Evolutionary conservation across 2,113 vertebrate genomes (phyloP), one percentile per base, ranked within the genome.

Genomic region (Rallus limicola): DNA sequence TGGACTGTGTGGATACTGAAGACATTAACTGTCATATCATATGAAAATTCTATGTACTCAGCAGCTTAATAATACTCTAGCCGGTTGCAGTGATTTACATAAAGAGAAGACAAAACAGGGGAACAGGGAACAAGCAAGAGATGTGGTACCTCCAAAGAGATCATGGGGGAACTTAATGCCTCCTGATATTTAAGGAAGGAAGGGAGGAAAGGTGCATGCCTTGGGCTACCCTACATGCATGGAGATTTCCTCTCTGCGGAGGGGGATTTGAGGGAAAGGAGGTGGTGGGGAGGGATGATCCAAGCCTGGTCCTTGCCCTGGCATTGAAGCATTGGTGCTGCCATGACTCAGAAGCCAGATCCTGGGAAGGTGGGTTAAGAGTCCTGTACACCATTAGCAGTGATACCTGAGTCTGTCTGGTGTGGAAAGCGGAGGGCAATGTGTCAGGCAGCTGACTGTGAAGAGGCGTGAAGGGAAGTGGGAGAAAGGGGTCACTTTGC

Each of bases 31-130:
- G 79, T 81, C 71, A 94, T 93, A 94, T 90, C 29, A 6, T 77
- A 86, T 80, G 94, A 92, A 96, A 97, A 96, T 94, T 46, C n/a
- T 44, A 86, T 56, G 64, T 67, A 64, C 18, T 80, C 64, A 94
- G 38, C 52, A 76, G 70, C 82, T 58, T 86, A 87, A 59, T 72
- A 67, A 58, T 56, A 63, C 14, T 56, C 13, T 33, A 87, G 20
- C n/a, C 82, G 64, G 67, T 46, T 86, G 79, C 36, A 67, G 29
- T 42, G 36, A 56, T 94, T 83, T 94, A 70, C 82, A 74, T 95
- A 38, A 34, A 80, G 53, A 4, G 5, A 82, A 93, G 42, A 42
- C 38, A 91, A 84, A 95, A 65, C 29, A 70, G 36, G n/a, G 48
- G 40, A 92, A 52, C 18, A 44, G 36, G 20, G 79, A 92, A 16